Conservation (phyloP, 1,140 invertebrate species). For the Drosophila paulistorum region DNA sequence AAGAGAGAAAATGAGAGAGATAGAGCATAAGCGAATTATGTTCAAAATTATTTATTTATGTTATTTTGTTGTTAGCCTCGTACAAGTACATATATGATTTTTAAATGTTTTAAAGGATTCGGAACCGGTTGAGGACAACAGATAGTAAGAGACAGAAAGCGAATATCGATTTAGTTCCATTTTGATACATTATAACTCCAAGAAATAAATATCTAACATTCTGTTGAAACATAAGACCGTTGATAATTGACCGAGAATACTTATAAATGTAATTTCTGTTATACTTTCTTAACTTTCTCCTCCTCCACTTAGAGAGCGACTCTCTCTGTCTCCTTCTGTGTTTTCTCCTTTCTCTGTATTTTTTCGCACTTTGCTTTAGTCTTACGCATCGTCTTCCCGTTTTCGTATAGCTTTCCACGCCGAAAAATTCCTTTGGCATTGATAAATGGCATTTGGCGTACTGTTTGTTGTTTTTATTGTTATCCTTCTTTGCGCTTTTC, state of each 20-base stretch:
- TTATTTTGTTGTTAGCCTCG: background rate
- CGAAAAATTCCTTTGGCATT: constrained; percentile 72
- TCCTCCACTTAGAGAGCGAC: background rate
- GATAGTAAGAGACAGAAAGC: background rate
- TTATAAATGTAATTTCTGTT: background rate
- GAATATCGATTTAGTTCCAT: background rate
- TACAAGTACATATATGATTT: background rate
- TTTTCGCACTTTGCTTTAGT: background rate
- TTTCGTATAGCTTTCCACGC: constrained; percentile 58
- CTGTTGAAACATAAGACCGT: background rate
- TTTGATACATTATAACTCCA: background rate
- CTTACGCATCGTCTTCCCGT: constrained; percentile 35
- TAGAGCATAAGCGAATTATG: constrained; percentile 5
- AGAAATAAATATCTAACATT: background rate
- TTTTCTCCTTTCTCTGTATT: background rate
- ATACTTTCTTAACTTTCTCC: background rate
- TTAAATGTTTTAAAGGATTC: too few species aligned
- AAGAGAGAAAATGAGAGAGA: constrained; percentile 22
- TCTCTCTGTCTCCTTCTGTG: background rate
- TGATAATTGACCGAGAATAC: background rate
- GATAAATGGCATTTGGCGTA: constrained; percentile 72
- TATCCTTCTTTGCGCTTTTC: constrained; percentile 45
- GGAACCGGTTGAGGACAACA: background rate
- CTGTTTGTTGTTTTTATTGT: constrained; percentile 65
- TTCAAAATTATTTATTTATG: constrained; percentile 70